Base-by-base conservation (phyloP, 1,140 invertebrate genomes). In the Drosophila serrata region DNA sequence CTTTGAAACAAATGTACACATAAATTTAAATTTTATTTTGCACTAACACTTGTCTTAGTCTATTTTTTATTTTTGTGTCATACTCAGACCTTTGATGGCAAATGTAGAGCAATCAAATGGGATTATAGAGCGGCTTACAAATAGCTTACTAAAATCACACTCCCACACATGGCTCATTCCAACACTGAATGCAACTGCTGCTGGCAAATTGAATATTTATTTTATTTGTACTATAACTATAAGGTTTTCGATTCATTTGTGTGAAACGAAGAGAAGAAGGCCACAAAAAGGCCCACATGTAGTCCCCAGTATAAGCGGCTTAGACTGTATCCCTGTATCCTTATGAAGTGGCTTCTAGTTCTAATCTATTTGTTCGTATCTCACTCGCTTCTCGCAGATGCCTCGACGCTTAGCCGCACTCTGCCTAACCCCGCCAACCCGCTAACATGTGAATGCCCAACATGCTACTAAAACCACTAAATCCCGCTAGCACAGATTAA, bases 401-500 rank as follows among this genome's bases (percentile, higher is more conserved):
- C 57, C 65, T 45, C 78, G 55, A 35, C 53, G 46, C 56, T 62
- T 61, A 35, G 49, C 46, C 43, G 64, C 53, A 39, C 39, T 53
- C 39, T 27, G 56, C 35, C 56, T 74, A 74, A 74, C 69, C 33
- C 31, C 22, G 62, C 19, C 29, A 43, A 27, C 19, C 70, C 56
- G 67, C 39, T 59, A 74, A 37, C 33, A 74, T 73, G 69, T 73
- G 53, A 73, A 65, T 62, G 76, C 58, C 61, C 59, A 81, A 53
- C 69, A 86, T 87, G 75, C 79, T 62, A 76, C 82, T 75, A 79
- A 87, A 72, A 67, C 58, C 49, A 86, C 82, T 79, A 86, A 87
- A 49, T 49, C 39, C 57, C 58, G 60, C 65, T 17, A 65, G 73
- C 61, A 48, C 46, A 27, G 65, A 86, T 42, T 65, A 80, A 56